These are phyloP conservation scores for Lasioglossum oenotherae DNA, from an alignment of 2,888 invertebrate genomes.

Conservation along the genomic window DNA sequence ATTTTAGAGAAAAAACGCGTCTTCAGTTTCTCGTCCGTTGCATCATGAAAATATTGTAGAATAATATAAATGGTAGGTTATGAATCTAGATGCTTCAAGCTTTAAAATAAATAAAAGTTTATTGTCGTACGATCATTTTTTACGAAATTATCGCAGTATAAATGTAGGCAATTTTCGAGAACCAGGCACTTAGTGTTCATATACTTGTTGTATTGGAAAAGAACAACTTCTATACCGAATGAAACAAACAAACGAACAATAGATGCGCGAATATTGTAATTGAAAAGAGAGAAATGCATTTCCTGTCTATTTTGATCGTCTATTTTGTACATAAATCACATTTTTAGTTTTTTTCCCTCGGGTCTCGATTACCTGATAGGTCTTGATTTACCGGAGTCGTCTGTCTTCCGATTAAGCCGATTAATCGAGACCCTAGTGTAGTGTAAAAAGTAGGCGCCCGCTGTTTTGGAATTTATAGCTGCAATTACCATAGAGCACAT, in stretches of 20 bases:
- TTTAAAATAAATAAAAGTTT: no score
- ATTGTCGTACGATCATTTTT: no score
- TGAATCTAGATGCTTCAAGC: no score
- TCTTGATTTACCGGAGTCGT: background rate
- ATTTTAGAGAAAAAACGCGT: no score
- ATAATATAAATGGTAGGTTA: no score
- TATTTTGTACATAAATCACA: background rate
- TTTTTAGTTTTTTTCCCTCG: background rate
- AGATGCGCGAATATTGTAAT: background rate
- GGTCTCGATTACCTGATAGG: background rate
- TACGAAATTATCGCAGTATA: no score
- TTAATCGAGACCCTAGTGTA: conserved; percentile 5
- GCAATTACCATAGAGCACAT: background rate
- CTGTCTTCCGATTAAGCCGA: conserved; percentile 13
- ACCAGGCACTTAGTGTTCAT: no score
- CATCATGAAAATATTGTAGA: no score
- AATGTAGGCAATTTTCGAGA: no score
- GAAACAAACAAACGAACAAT: background rate
- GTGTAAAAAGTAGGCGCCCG: background rate
- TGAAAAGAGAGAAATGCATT: background rate
- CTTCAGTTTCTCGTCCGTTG: no score
- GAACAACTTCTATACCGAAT: background rate
- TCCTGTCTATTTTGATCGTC: background rate
- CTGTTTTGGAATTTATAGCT: background rate
- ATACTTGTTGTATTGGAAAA: no score